Evolutionary conservation across 2,888 invertebrate species (phyloP).

Genomic region (Agrochola macilenta): DNA sequence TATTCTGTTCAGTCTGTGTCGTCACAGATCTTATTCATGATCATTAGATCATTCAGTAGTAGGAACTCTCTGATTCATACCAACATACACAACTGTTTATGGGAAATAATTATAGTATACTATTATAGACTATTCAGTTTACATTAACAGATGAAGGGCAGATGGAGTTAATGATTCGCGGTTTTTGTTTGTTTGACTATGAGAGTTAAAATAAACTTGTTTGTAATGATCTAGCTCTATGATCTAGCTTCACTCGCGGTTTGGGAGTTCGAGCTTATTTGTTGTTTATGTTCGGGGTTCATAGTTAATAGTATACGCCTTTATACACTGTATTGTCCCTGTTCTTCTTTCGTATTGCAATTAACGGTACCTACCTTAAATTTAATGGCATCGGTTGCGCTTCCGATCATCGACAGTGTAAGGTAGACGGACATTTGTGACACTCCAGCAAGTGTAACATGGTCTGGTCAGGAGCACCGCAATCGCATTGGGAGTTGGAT

Average conservation of each 20-base stretch:
- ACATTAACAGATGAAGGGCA: slow-evolving; percentile 5
- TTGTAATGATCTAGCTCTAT: slow-evolving; percentile 8
- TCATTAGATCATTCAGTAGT: slow-evolving; percentile 71
- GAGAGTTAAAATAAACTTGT: slow-evolving; percentile 5
- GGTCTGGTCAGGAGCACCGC: background rate
- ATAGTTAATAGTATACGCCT: background rate
- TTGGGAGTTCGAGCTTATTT: background rate
- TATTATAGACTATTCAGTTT: background rate
- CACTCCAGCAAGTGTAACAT: background rate
- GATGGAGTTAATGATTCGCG: slow-evolving; percentile 8
- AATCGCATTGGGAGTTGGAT: background rate
- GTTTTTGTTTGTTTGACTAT: slow-evolving; percentile 5
- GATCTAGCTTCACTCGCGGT: background rate
- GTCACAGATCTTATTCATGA: slow-evolving; percentile 79
- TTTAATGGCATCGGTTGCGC: no score
- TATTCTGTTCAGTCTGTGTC: slow-evolving; percentile 51
- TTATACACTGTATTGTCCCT: background rate
- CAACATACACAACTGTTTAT: background rate
- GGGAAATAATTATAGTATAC: background rate
- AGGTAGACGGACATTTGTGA: background rate
- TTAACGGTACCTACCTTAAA: background rate
- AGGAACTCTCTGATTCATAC: slow-evolving; percentile 68
- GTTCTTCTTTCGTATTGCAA: background rate
- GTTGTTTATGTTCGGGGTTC: background rate
- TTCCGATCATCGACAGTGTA: background rate